Base-by-base conservation (phyloP, 1,140 invertebrate genomes). In the Eufriesea mexicana region DNA sequence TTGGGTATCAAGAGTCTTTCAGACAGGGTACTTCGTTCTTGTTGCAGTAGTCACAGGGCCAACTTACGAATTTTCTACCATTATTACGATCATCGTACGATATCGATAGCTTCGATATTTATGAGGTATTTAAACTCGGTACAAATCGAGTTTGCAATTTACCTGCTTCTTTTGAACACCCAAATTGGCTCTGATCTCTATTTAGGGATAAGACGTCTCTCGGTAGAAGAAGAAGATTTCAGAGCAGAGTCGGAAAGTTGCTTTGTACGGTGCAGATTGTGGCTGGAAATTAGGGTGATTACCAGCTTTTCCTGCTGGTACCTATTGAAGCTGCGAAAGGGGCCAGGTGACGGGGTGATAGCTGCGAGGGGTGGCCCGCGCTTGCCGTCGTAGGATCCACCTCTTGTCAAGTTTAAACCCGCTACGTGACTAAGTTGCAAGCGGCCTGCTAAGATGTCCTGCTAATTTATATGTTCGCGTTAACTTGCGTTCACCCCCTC, bases 391-490 rank as follows among this genome's bases (percentile, higher is more conserved):
- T 54, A 83, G 84, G 86, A 91, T 91, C 91, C 90, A 88, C 88
- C 91, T 92, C 92, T 91, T 94, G 93, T 94, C 93, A 94, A 94
- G 93, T 93, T 94, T 94, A 94, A 94, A 94, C 92, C 93, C 90
- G 86, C 90, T 94, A 94, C 93, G 93, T 94, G 93, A 94, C 93
- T 93, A 94, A 93, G 92, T 94, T 94, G 93, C 93, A 94, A 94
- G 93, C 92, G 92, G 93, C 93, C 93, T 94, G 93, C 92, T 94
- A 94, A 94, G 93, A 94, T 94, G 93, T 93, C 93, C 93, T 89
- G 92, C 93, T 94, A 94, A 94, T 94, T 94, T 94, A 94, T 94
- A 94, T 93, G 93, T 94, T 93, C 93, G 92, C 92, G 93, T 94
- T 94, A 94, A 94, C 93, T 94, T 93, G 92, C 88, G 90, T 87